These are phyloP conservation scores for Helobdella robusta DNA, from an alignment of 2,888 invertebrate species.

Conservation along the genomic window DNA sequence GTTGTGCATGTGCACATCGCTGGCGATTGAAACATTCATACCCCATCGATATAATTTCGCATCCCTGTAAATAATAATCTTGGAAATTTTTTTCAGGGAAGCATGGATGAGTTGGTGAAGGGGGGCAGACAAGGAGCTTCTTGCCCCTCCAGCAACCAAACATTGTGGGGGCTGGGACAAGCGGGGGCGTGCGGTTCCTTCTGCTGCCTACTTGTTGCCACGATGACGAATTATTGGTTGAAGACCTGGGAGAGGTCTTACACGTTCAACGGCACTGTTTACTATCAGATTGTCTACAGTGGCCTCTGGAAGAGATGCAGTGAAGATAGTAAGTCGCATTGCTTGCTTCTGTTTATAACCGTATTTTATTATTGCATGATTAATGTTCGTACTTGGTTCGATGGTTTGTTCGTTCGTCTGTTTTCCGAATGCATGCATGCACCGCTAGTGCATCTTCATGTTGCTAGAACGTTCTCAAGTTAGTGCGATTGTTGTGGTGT, in stretches of 20 bases:
- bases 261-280: slow-evolving; percentile 12
- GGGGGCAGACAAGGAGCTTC: neutral
- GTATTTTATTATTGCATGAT: too few species aligned
- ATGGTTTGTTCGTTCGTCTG: too few species aligned
- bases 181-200: slow-evolving; percentile 24
- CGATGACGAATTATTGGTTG: slow-evolving; percentile 25
- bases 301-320: slow-evolving; percentile 27
- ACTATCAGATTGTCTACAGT: slow-evolving; percentile 21
- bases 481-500: too few species aligned
- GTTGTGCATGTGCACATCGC: too few species aligned
- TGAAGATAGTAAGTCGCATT: slow-evolving; percentile 19
- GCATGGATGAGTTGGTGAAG: slow-evolving; percentile 10
- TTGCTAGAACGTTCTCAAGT: too few species aligned
- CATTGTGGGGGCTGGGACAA: slow-evolving; percentile 18
- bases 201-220: slow-evolving; percentile 26
- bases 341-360: too few species aligned
- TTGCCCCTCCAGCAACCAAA: slow-evolving; percentile 13
- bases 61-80: too few species aligned
- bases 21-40: too few species aligned
- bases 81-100: neutral
- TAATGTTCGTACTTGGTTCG: too few species aligned
- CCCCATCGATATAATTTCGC: too few species aligned
- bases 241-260: slow-evolving; percentile 18
- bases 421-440: too few species aligned
- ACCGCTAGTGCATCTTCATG: too few species aligned